Evolutionary conservation across 2,888 invertebrate species (phyloP).

Genomic region (Drosophila testacea): DNA sequence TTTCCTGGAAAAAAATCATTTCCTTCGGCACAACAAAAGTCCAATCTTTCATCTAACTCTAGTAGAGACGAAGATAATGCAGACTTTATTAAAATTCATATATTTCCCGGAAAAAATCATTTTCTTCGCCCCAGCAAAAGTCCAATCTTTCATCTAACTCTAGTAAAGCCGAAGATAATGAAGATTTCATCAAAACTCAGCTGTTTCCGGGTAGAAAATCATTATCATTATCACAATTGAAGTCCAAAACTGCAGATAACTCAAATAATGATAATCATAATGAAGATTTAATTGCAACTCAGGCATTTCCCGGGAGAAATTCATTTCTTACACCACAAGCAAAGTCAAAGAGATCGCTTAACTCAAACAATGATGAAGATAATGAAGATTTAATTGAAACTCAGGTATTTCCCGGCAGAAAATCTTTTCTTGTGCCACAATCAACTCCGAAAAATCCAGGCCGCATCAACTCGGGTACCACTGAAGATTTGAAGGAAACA

Average conservation of each 20-base stretch:
- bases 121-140: not conserved
- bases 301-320: not conserved
- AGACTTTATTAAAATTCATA: conserved; percentile 18
- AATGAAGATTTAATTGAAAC: conserved; percentile 40
- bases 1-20: not conserved
- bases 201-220: not conserved
- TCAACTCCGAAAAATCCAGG: not conserved
- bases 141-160: conserved; percentile 5
- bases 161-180: conserved; percentile 9
- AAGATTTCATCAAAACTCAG: conserved; percentile 23
- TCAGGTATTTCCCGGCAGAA: conserved; percentile 11
- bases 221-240: not conserved
- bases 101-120: not conserved
- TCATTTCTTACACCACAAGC: not conserved
- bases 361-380: conserved; percentile 16
- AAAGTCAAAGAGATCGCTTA: not conserved
- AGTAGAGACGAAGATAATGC: conserved; percentile 9
- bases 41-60: conserved; percentile 8
- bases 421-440: not conserved
- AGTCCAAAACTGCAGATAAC: not conserved
- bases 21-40: not conserved
- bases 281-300: conserved; percentile 23
- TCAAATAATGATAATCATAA: not conserved
- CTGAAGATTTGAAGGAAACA: conserved; percentile 41
- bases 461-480: not conserved